These are phyloP conservation scores for Campoletis raptor DNA, from an alignment of 2,888 invertebrate genomes.

Conservation along the genomic window DNA sequence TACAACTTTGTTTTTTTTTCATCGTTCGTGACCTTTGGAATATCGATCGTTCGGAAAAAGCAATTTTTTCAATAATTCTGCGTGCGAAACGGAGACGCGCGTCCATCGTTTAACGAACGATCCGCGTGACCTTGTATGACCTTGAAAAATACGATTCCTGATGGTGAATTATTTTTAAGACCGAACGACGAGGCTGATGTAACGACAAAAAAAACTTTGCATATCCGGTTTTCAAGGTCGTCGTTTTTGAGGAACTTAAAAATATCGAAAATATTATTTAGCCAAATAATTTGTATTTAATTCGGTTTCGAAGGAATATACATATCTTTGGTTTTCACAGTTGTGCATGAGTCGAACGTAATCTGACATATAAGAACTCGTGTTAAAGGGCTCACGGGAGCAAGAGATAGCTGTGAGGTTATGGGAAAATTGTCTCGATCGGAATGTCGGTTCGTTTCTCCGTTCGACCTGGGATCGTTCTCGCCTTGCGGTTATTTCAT, in stretches of 20 bases:
- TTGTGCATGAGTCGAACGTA: constrained; percentile 13
- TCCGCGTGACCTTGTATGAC: constrained; percentile 2
- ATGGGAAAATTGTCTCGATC: constrained; percentile 70
- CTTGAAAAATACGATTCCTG: background rate
- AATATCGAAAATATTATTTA: background rate
- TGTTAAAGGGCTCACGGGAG: constrained; percentile 67
- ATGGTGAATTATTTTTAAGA: constrained; percentile 1
- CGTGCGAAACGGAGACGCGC: background rate
- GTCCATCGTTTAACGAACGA: background rate
- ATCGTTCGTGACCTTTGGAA: background rate
- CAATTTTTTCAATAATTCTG: background rate
- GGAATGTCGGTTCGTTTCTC: constrained; percentile 61
- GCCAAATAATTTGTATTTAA: background rate
- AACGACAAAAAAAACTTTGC: background rate
- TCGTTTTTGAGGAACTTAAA: background rate
- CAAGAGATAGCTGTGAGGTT: constrained; percentile 56
- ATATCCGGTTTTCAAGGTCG: constrained; percentile 19
- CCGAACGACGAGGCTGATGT: background rate
- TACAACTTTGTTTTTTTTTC: background rate
- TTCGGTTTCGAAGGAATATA: background rate
- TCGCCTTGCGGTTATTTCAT: constrained; percentile 28
- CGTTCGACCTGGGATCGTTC: constrained; percentile 46
- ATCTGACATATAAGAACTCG: constrained; percentile 57
- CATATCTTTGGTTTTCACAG: background rate
- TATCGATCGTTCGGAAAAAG: background rate